Evolutionary conservation across 2,888 invertebrate species (phyloP), one percentile per base, ranked within the genome.

Genomic region (Meteorus cinctellus): DNA sequence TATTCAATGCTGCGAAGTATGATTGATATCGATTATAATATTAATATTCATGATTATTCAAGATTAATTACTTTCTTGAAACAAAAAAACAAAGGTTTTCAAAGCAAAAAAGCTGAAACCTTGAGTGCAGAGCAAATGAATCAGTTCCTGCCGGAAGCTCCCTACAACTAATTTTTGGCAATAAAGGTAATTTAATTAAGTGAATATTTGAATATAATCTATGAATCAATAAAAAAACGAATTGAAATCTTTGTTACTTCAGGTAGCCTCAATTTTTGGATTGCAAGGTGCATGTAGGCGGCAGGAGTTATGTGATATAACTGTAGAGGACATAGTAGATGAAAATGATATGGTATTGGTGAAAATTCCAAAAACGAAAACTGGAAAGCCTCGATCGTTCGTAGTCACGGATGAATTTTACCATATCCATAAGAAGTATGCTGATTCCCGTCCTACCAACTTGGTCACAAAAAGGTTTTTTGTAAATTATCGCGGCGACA

Each of bases 1-100:
- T 78, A 67, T 69, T 78, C 67, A 3, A 77, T 79, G 77, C 29
- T 79, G 36, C 77, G 77, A 62, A 75, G 74, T n/a, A 78, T 75
- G 2, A 31, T n/a, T 77, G 12, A 72, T 66, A 55, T 71, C 2
- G 69, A 69, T 12, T 66, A 76, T 51, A 48, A 71, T 24, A 59
- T 74, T 71, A 59, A 76, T 24, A 79, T 77, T 48, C 59, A 55
- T 63, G 55, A 41, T n/a, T 77, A 70, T 29, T 12, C 41, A 14
- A 29, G 45, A 19, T 74, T 77, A 29, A 72, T 14, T 19, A 68
- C 66, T 16, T 76, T 77, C 45, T 51, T 77, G 14, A 76, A 72
- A 74, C 34, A 79, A 36, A 51, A 60, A 74, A 31, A 45, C 55
- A 5, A n/a, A n/a, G n/a, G n/a, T 12, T 41, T 34, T 72, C 72